Base-by-base conservation (phyloP, 2,113 vertebrate genomes). In the Hypanus sabinus region DNA sequence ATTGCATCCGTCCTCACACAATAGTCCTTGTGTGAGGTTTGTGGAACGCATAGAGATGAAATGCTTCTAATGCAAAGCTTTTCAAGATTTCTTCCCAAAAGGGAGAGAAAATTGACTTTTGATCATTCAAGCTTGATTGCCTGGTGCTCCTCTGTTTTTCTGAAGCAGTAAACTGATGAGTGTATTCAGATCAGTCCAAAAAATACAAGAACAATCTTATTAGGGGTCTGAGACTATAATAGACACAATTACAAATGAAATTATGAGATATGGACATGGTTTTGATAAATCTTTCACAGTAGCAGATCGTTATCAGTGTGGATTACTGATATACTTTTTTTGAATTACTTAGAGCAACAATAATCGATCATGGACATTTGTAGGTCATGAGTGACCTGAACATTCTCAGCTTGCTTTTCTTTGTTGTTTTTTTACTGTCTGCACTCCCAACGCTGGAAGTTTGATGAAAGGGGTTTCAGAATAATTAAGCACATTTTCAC, bases 41-140 rank as follows among this genome's bases (percentile, higher is more conserved):
- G 27, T 76, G 73, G 33, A 79, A 36, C 36, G n/a, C 10, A 16
- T 16, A 88, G 85, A 90, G 30, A n/a, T 33, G 83, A 65, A 65
- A 33, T 68, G 60, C 60, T 65, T 68, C 60, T 90, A 65, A 90
- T 90, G 85, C 30, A 68, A 90, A 65, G 85, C 85, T 65, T 65
- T 90, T 90, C 30, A 90, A 90, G 16, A 16, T 90, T 36, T 33
- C 85, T 68, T 90, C 60, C 46, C 85, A 62, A 90, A 90, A 90
- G 85, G 33, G n/a, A 33, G 60, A 9, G 16, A n/a, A 36, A 33
- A 90, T 65, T 90, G 85, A 90, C 65, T 65, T 33, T 36, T 2
- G 85, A 90, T 90, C 60, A 36, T 65, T 65, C 85, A 65, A 93
- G 10, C 70, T 38, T 24, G 65, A 68, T 68, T 92, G 68, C 57